Evolutionary conservation across 2,113 vertebrate species (phyloP).

Genomic region (Corythornis madagascariensis): DNA sequence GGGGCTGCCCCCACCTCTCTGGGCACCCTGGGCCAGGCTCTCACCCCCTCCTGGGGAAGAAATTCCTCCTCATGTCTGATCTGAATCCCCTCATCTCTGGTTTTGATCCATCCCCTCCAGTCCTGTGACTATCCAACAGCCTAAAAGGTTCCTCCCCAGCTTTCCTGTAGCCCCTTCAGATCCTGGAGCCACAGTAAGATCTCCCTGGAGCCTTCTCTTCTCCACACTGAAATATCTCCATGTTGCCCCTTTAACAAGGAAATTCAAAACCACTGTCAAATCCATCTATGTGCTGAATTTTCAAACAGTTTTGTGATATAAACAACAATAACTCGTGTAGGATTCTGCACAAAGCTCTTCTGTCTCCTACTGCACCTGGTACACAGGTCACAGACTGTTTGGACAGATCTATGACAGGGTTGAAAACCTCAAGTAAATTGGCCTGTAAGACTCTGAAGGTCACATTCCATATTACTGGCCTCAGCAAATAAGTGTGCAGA

Average conservation of each 20-base stretch:
- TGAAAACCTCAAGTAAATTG: not conserved
- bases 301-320: not conserved
- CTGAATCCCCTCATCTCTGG: no score
- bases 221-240: not conserved
- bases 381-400: not conserved
- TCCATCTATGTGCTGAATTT: not conserved
- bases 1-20: no score
- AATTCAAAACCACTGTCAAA: slow-evolving; percentile 14
- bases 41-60: no score
- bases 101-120: no score
- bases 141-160: no score
- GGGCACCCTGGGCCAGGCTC: no score
- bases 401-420: not conserved
- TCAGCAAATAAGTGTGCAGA: not conserved
- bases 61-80: no score
- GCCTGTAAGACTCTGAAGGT: not conserved
- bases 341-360: not conserved
- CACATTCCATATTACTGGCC: not conserved
- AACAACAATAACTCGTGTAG: not conserved
- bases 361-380: not conserved
- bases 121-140: no score
- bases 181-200: no score
- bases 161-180: no score
- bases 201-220: no score
- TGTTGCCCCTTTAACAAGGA: not conserved